Evolutionary conservation across 23 tunicate genomes (phyloP), one percentile per base, ranked within the genome.

Genomic region (Oikopleura vanhoeffeni): DNA sequence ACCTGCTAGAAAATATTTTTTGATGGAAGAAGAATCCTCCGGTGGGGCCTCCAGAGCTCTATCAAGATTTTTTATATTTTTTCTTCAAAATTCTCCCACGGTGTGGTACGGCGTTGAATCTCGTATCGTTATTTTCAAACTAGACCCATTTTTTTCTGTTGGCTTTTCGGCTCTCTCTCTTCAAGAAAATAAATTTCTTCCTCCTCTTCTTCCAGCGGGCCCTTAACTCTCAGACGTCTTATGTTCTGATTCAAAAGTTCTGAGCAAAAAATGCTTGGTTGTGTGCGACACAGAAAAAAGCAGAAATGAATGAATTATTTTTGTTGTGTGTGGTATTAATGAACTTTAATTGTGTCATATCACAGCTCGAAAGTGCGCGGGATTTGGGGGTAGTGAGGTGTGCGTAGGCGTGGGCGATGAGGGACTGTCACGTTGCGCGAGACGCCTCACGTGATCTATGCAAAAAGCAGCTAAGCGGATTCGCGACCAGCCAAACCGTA

Each of bases 1-100:
- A n/a, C n/a, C n/a, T n/a, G n/a, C n/a, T n/a, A n/a, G 64, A 49
- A 49, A 24, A 49, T 49, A 24, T 8, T 49, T 13, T 8, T 24
- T 49, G 64, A 49, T 49, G 64, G 64, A 49, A 49, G 64, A 49
- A 49, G 64, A 49, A 49, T 49, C 64, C 64, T 49, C 64, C 64
- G 24, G 64, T 8, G 18, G 64, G n/a, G n/a, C n/a, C n/a, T n/a
- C n/a, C n/a, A n/a, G 64, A 49, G 64, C 64, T 49, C 24, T 24
- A 8, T 49, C 24, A 8, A 8, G 13, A 13, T 49, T 49, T 8
- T 49, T 49, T 49, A 8, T 49, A 13, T 49, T 8, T 49, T 49
- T 49, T 49, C 13, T 49, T 49, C 24, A 13, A 49, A 24, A 8
- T 49, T 49, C 24, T 49, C 64, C 24, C 64, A 49, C 64, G 64